Percentiles rank a stretch among this genome's conserved stretches.
Evolutionary conservation across 2,113 vertebrate species (phyloP).

Genomic region (Oncorhynchus keta): DNA sequence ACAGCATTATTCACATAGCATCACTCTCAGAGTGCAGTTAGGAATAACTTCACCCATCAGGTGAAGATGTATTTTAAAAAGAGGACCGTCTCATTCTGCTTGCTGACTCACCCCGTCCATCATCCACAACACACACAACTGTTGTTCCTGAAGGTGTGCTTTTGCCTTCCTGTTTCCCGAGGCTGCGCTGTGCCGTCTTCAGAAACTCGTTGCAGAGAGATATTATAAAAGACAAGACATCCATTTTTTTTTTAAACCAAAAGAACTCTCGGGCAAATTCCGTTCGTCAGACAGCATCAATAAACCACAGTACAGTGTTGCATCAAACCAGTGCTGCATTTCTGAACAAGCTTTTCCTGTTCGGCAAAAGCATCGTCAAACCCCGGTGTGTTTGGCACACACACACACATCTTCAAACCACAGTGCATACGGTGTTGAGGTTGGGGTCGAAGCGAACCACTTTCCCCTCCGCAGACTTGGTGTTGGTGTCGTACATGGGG

Average conservation of each 20-base stretch:
- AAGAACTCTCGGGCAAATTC: constrained; percentile 16
- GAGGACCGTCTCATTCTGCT: background rate
- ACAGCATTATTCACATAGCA: constrained; percentile 57
- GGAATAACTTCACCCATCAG: constrained; percentile 43
- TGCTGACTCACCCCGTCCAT: constrained; percentile 24
- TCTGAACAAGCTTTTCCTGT: no score
- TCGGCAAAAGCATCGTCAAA: no score
- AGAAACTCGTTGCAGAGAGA: constrained; percentile 26
- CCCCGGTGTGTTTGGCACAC: constrained; percentile 29
- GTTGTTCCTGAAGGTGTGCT: constrained; percentile 90
- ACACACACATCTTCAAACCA: constrained; percentile 80
- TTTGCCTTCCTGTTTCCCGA: constrained; percentile 77
- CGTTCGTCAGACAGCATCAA: background rate
- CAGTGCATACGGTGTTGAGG: constrained; percentile 99
- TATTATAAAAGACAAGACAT: constrained; percentile 34
- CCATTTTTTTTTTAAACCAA: constrained; percentile 44
- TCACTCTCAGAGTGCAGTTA: constrained; percentile 71
- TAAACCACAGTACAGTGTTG: no score
- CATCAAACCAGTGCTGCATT: no score
- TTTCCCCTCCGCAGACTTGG: constrained; percentile 94
- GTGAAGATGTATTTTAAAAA: constrained; percentile 35
- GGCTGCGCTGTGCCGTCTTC: constrained; percentile 71
- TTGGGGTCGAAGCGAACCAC: constrained; percentile 97
- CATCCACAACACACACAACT: constrained; percentile 32
- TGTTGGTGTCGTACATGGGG: constrained; percentile 96